Evolutionary conservation across 2,797 vertebrate species (phyloP).

Genomic region (Sylvia borin): DNA sequence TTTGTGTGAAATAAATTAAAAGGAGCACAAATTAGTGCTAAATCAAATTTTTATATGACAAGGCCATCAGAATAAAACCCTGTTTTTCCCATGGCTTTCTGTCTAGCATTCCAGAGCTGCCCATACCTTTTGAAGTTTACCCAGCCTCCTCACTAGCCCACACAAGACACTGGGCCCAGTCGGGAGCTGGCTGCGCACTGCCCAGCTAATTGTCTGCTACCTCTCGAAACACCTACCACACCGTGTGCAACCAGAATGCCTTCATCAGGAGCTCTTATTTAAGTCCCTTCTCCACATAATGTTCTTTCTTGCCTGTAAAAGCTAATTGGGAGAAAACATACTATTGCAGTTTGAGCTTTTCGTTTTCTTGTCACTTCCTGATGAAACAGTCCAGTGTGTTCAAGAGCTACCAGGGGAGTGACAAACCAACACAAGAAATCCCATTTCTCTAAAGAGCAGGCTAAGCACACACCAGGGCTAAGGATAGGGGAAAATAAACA

Average conservation of each 20-base stretch:
- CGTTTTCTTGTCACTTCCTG: not conserved
- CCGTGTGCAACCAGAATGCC: not conserved
- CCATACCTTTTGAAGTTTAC: not conserved
- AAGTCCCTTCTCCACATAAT: not conserved
- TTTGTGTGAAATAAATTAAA: not conserved
- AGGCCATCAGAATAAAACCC: not conserved
- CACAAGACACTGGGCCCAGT: fast-evolving
- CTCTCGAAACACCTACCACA: not conserved
- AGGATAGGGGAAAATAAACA: not conserved
- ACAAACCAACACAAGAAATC: not conserved
- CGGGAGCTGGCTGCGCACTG: fast-evolving
- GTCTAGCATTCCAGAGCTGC: not conserved
- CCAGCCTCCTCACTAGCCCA: not conserved
- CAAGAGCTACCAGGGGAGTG: not conserved
- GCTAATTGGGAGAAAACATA: not conserved
- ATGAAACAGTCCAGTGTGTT: fast-evolving
- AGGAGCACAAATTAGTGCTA: not conserved
- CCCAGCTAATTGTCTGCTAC: not conserved
- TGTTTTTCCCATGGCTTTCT: not conserved
- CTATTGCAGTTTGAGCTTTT: not conserved
- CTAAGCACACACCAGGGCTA: not conserved
- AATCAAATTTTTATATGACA: not conserved
- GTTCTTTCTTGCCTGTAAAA: not conserved
- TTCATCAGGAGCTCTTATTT: not conserved
- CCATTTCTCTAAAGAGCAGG: not conserved